A percentile compares a stretch with the other conserved stretches of the same genome.
These are phyloP conservation scores for human DNA, from an alignment of 2,113 vertebrate genomes.

Conservation along the genomic window GRCh38 chr15:67941501-67942000, in stretches of 20 bases:
- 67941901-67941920: background rate
- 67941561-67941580: background rate
- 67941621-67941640: background rate
- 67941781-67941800: background rate
- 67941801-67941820: background rate
- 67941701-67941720: background rate
- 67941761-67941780: background rate
- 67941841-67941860: background rate
- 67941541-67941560: background rate
- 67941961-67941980: background rate
- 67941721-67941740: background rate
- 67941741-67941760: background rate
- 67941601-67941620: conserved; percentile 20
- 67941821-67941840: background rate
- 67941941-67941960: background rate
- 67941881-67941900: background rate
- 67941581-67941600: background rate
- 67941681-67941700: background rate
- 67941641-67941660: background rate
- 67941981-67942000: background rate
- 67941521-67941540: background rate
- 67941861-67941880: background rate
- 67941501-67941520: background rate
- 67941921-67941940: background rate
- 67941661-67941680: background rate